Evolutionary conservation across 2,797 vertebrate genomes (phyloP).

Genomic region (Agapornis canus): DNA sequence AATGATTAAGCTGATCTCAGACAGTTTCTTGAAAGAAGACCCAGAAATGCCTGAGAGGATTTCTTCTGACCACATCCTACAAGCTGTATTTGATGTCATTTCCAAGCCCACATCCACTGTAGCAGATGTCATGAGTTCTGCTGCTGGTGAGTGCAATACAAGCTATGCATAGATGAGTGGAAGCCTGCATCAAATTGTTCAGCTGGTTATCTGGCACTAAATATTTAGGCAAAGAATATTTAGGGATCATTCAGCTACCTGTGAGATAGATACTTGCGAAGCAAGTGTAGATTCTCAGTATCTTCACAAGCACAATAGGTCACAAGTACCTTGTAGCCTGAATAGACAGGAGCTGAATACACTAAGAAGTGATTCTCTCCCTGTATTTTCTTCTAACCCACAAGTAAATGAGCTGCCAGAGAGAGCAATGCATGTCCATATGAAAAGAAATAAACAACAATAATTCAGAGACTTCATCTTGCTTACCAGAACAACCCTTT

Average conservation of each 20-base stretch:
- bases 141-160: background rate
- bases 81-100: background rate
- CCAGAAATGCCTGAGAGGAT: background rate
- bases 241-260: background rate
- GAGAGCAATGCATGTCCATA: background rate
- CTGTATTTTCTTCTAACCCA: background rate
- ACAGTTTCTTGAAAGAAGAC: background rate
- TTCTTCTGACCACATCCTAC: background rate
- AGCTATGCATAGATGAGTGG: background rate
- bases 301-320: background rate
- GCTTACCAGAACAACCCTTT: background rate
- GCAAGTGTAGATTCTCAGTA: background rate
- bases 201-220: background rate
- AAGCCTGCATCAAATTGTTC: background rate
- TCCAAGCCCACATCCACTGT: background rate
- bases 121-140: background rate
- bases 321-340: background rate
- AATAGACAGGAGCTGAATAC: background rate
- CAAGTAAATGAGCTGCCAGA: background rate
- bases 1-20: background rate
- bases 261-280: background rate
- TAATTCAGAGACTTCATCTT: background rate
- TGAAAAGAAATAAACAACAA: background rate
- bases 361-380: background rate
- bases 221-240: background rate